Evolutionary conservation across 2,797 vertebrate genomes (phyloP), one percentile per base, ranked within the genome.

Genomic region (Aeoliscus strigatus): DNA sequence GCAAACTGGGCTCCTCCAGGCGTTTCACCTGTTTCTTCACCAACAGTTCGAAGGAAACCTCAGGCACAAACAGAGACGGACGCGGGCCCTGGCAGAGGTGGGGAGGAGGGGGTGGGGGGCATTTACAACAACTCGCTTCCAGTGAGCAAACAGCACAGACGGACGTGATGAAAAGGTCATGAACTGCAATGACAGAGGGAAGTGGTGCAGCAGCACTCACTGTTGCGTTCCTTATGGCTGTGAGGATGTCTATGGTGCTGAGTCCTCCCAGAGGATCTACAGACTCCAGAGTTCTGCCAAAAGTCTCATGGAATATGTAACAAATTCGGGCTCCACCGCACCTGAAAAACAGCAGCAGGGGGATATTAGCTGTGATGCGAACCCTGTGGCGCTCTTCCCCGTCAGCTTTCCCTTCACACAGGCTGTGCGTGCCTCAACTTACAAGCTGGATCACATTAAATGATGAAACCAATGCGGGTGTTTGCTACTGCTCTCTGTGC

Each of bases 271-370:
- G 69, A 0, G 95, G 92, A 71, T 99, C 95, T 8, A 99, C 96
- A 0, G 94, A 98, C 74, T 99, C 96, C 77, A 99, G 81, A 2
- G 96, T 98, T 61, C 95, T 89, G 30, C 96, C 96, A 50, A 99
- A 99, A 0, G 96, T 99, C 73, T 99, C 94, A 37, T 99, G 96
- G 79, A 99, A 99, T 77, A 99, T 97, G 15, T 99, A 99, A 77
- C 94, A 98, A 75, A 99, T 98, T 64, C 95, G 88, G 28, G 96
- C 96, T 77, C 96, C 96, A 13, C 96, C 95, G 2, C 95, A 98
- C 57, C 96, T 99, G 69, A 27, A n/a, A n/a, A n/a, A 62, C 7
- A 66, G 51, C 58, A 50, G 58, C 13, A 13, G 38, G 54, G 60
- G 70, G 53, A 53, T 54, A 73, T 75, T 53, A 60, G 65, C 57